Evolutionary conservation across 2,113 vertebrate genomes (phyloP), one percentile per base, ranked within the genome.

Genomic region (Xerus inauris): DNA sequence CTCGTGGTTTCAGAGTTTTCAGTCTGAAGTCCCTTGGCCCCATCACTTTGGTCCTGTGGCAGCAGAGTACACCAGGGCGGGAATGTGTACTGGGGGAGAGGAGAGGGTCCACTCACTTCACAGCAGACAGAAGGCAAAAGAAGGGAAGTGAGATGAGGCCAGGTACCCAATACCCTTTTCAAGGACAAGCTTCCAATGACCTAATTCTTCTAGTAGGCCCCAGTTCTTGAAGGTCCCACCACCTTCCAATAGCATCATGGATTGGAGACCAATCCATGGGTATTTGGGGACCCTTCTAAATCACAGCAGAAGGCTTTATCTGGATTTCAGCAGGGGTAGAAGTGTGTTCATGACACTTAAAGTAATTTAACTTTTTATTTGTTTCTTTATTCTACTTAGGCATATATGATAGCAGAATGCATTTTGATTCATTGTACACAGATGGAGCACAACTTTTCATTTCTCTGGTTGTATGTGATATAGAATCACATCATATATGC

Each of bases 131-230:
- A 8, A 45, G 19, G 10, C 62, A 69, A 32, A 42, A 69, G 22
- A 1, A 1, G 59, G 10, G 65, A 5, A 30, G 8, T 42, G 47
- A 69, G 10, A 10, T 30, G 32, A 20, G 17, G 38, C 1, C 0
- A 49, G 17, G 17, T 26, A 62, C 9, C 19, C 32, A 4, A 22
- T 3, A 80, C n/a, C 19, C 28, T 19, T 51, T 81, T 87, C 19
- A 72, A 40, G 19, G 8, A 3, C 54, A 57, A 20, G 32, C 26
- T 17, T 35, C 9, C 14, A 64, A 5, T 24, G 35, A 72, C 24
- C 62, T 59, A 80, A 17, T 28, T 73, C 19, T 80, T 81, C 8
- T 8, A 6, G 20, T 73, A 24, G 13, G 20, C 54, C 49, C 28
- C 38, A 42, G 16, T 24, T 87, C 22, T 69, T 57, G 71, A 57